Evolutionary conservation across 2,888 invertebrate species (phyloP).

Genomic region (Parelbella ahira): DNA sequence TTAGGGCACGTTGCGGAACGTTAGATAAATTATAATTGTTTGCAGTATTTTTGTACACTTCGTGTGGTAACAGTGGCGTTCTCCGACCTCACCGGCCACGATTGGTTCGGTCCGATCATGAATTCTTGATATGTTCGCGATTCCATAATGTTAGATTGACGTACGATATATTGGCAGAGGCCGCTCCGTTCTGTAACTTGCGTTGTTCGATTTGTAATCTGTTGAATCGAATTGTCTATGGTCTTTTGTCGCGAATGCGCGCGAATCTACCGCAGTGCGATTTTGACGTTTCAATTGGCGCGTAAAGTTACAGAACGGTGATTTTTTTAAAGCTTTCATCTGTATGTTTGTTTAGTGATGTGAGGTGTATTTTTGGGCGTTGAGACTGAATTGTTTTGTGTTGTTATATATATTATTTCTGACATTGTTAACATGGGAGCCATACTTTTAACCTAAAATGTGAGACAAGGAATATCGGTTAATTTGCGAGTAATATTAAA

Average conservation of each 20-base stretch:
- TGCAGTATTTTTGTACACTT: conserved; percentile 68
- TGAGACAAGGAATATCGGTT: conserved; percentile 25
- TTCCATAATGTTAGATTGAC: conserved; percentile 15
- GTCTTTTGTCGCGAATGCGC: too few species aligned
- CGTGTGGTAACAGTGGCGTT: conserved; percentile 27
- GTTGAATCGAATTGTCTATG: too few species aligned
- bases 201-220: conserved; percentile 8
- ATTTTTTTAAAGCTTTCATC: conserved; percentile 28
- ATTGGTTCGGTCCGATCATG: conserved; percentile 17
- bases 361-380: conserved; percentile 69
- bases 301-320: conserved; percentile 33
- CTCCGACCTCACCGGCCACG: conserved; percentile 11
- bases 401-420: conserved; percentile 77
- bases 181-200: conserved; percentile 19
- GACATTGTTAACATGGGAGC: conserved; percentile 57
- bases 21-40: conserved; percentile 47
- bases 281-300: conserved; percentile 18
- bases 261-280: too few species aligned
- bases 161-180: conserved; percentile 10
- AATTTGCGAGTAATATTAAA: conserved; percentile 21
- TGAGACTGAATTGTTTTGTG: conserved; percentile 81
- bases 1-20: conserved; percentile 33
- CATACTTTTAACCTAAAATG: conserved; percentile 36
- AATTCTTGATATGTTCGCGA: conserved; percentile 19
- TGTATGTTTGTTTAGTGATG: conserved; percentile 56